Base-by-base conservation (phyloP, 2,888 invertebrate species). In the Bellardia pandia region DNA sequence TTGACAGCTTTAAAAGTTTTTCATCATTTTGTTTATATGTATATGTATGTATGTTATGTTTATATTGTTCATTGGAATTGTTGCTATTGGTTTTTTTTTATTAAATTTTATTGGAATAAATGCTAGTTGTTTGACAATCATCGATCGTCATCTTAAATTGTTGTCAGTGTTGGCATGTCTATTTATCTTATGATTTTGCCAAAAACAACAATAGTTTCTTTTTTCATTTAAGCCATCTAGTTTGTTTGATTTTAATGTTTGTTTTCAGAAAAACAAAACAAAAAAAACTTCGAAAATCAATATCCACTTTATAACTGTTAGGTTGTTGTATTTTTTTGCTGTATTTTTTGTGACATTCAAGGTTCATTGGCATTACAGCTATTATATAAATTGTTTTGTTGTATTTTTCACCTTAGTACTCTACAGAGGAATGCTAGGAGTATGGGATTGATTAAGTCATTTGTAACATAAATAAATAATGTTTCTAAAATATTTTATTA, bases 81-180 rank as follows among this genome's bases (percentile, higher is more conserved):
- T 74, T 75, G 69, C 78, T 77, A 86, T 83, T 79, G n/a, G 42
- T 75, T 72, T 78, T 78, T 53, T 80, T 71, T 80, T 71, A 62
- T 81, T 85, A 40, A 56, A 58, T 77, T 56, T 81, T 77, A 69
- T 71, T 72, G 62, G 64, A 62, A 66, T 53, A 79, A 75, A 75
- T 69, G 72, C 56, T 86, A 60, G 80, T 45, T 42, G 5, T 90
- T 89, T 91, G 92, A 91, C 91, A 92, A 92, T 92, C 92, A 91
- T 91, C 91, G 92, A 92, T 92, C 91, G 91, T 92, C 91, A 92
- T 92, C 91, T 90, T 88, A 88, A 88, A 89, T 76, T 88, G 86
- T 79, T 87, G 87, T 75, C 87, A 87, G 76, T 84, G 80, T 84
- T 84, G 72, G 80, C 85, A 80, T 84, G 84, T 86, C 77, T 77